Base-by-base conservation (phyloP, 2,888 invertebrate genomes). In the Xylota sylvarum region DNA sequence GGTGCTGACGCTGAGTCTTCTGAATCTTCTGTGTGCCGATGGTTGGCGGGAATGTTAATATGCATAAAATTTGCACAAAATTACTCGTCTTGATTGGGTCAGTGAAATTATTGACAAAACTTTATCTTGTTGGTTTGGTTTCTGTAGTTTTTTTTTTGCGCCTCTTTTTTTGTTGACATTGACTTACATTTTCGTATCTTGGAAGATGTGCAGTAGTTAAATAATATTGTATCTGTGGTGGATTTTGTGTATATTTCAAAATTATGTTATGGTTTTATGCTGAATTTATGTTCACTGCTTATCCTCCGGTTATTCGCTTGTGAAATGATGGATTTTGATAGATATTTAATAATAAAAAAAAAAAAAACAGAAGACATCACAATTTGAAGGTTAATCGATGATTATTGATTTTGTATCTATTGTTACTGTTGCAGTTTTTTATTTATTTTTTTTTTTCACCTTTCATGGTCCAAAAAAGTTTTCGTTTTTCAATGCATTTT, bases 1-100 rank as follows among this genome's bases (percentile, higher is more conserved):
- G 55, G 55, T 32, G 30, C 17, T 4, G 35, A 62, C 37, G 14
- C 46, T 69, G 17, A n/a, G 9, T 55, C 62, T 62, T 70, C 62
- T 76, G 62, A 30, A 9, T 19, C 27, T 43, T 30, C 30, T 56
- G 50, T 46, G 55, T 14, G 12, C 12, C n/a, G 35, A 9, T 30
- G 17, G 46, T 27, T 7, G 30, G 27, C 17, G 40, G 40, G 35
- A 32, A 40, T 78, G 30, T 65, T 23, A 65, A 79, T 79, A 62
- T 56, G 48, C 84, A 79, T 79, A 74, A 84, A 84, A 84, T 79
- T 84, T 84, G 84, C 84, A 79, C 72, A 83, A 83, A 79, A 46
- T 84, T 79, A 84, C 27, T 27, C 14, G 10, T 55, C 32, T 32
- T 55, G 72, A 76, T 81, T 81, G 69, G 60, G 46, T 76, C 37